Conservation (phyloP, 2,797 vertebrate genomes). For the Falco concolor region DNA sequence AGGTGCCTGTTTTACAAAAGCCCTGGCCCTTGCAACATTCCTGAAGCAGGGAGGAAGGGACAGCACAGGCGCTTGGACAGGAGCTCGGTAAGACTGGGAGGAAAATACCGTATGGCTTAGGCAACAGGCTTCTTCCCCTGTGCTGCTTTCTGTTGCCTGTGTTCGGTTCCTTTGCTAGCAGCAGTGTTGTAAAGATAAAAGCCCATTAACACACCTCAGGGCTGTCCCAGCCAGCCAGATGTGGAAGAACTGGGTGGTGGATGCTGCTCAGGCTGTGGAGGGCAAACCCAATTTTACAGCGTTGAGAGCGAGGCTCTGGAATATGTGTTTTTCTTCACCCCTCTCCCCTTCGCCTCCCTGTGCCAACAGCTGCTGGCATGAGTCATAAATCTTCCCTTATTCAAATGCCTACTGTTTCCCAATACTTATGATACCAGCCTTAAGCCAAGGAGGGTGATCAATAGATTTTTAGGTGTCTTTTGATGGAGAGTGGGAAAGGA, state of each 20-base stretch:
- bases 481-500: not conserved
- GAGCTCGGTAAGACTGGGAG: not conserved
- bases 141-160: not conserved
- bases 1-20: not conserved
- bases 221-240: not conserved
- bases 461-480: not conserved
- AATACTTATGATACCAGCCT: not conserved
- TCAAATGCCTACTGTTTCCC: not conserved
- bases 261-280: not conserved
- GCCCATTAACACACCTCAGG: not conserved
- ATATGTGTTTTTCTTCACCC: not conserved
- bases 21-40: accelerated
- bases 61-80: too few relatives aligned
- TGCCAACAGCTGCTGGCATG: constrained; percentile 9
- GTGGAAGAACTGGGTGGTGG: not conserved
- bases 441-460: not conserved
- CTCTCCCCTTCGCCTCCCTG: not conserved
- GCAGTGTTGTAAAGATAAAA: not conserved
- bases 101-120: not conserved
- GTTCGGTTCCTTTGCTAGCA: not conserved
- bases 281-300: not conserved
- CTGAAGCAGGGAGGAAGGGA: not conserved
- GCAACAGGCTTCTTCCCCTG: not conserved
- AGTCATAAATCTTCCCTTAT: constrained; percentile 6
- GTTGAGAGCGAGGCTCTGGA: not conserved